These are phyloP conservation scores for Knipowitschia caucasica DNA, from an alignment of 2,797 vertebrate species.

Conservation along the genomic window DNA sequence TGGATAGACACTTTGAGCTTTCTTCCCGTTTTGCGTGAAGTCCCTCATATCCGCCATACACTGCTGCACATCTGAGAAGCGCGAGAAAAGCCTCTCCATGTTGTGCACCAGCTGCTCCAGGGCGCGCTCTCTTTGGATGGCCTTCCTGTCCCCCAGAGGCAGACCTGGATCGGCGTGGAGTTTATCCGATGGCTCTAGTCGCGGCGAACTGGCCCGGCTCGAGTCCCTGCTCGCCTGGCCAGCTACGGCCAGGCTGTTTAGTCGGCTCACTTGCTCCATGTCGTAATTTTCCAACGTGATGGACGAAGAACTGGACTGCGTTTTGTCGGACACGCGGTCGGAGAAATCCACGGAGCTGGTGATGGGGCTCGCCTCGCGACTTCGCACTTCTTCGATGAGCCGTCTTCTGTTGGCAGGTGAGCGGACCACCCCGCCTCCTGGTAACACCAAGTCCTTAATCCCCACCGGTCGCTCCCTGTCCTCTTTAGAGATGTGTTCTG, in stretches of 20 bases:
- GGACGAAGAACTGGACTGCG: constrained; percentile 65
- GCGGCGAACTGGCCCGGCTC: constrained; percentile 70
- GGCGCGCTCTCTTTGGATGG: constrained; percentile 11
- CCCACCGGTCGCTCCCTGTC: constrained; percentile 47
- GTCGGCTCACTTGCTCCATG: constrained; percentile 67
- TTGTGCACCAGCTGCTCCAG: constrained; percentile 71
- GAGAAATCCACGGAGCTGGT: constrained; percentile 76
- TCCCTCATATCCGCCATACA: constrained; percentile 80
- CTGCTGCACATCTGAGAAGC: constrained; percentile 80
- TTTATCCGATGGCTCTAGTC: constrained; percentile 51
- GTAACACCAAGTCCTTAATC: constrained; percentile 79
- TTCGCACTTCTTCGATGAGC: constrained; percentile 84
- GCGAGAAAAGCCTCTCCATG: constrained; percentile 78
- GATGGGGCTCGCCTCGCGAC: constrained; percentile 75
- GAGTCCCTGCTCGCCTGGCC: constrained; percentile 69
- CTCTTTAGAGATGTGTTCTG: constrained; percentile 69
- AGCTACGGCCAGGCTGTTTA: constrained; percentile 54
- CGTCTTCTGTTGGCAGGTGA: constrained; percentile 71
- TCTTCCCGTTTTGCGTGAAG: constrained; percentile 77
- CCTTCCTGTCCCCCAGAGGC: constrained; percentile 44
- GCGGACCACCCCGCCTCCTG: constrained; percentile 64
- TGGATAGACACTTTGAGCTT: constrained; percentile 72
- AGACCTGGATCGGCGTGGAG: constrained; percentile 45
- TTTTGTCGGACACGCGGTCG: constrained; percentile 74
- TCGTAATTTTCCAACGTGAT: constrained; percentile 69